Percentiles rank a stretch among this genome's conserved stretches.
phyloP scores from a whole-genome alignment of 2,113 vertebrate genomes.

The Poecilia latipinna region DNA sequence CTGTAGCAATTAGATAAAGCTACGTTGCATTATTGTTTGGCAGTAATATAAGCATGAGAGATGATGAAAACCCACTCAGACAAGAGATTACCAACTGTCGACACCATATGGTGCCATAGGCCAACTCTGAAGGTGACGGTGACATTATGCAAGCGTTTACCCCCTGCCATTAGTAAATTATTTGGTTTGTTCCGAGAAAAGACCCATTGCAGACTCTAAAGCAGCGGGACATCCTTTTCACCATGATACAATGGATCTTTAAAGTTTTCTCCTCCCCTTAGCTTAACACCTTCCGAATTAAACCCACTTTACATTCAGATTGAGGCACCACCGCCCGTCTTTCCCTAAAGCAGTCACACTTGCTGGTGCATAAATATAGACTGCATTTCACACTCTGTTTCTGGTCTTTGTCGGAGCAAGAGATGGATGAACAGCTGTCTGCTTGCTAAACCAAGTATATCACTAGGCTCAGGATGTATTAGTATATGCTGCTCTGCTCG shows the following conservation, averaged over 20 bases:
- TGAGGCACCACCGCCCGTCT: constrained; percentile 27
- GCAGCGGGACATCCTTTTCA: constrained; percentile 36
- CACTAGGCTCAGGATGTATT: neutral
- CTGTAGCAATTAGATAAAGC: constrained; percentile 3
- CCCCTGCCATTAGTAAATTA: constrained; percentile 65
- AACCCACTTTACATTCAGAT: constrained; percentile 70
- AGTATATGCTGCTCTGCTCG: neutral
- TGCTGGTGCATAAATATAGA: constrained; percentile 65
- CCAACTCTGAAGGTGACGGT: constrained; percentile 60
- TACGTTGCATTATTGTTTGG: constrained; percentile 30
- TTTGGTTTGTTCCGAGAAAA: constrained; percentile 52
- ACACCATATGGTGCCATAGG: constrained; percentile 57
- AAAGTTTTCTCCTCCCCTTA: constrained; percentile 52
- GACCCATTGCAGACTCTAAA: constrained; percentile 49
- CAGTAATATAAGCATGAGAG: constrained; percentile 24
- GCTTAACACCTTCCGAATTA: constrained; percentile 59
- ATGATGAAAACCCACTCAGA: constrained; percentile 72
- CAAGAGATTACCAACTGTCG: constrained; percentile 70
- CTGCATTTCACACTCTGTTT: constrained; percentile 34
- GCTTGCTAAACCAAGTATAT: constrained; percentile 35
- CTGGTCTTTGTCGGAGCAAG: constrained; percentile 48
- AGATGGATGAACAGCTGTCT: constrained; percentile 53
- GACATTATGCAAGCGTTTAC: constrained; percentile 63
- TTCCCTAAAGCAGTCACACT: constrained; percentile 64
- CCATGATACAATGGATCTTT: constrained; percentile 50